Percentiles rank a stretch among this genome's conserved stretches.
Conservation (phyloP, 2,797 vertebrate genomes). For the Sebastes glaucus region DNA sequence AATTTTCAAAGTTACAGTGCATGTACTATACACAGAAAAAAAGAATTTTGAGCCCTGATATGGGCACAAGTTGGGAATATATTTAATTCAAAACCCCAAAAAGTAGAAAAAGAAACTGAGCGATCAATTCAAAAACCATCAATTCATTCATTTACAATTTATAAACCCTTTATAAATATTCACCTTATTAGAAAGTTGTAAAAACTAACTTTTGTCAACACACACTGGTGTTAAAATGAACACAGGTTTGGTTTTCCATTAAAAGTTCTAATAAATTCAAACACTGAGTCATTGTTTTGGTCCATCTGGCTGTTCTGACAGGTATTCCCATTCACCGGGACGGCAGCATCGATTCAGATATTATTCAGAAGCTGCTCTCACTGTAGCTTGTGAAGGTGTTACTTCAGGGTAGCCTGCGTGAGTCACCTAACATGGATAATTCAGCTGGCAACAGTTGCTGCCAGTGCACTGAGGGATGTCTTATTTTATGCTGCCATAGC, state of each 20-base stretch:
- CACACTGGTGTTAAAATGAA: neutral
- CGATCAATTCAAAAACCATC: neutral
- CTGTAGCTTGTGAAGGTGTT: conserved; percentile 23
- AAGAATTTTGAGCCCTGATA: neutral
- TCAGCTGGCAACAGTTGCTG: conserved; percentile 57
- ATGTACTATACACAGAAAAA: neutral
- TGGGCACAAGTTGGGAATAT: neutral
- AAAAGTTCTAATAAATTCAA: neutral
- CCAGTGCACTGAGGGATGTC: conserved; percentile 32
- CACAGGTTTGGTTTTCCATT: neutral
- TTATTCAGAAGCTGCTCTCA: neutral
- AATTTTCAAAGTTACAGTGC: neutral
- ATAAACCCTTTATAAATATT: neutral
- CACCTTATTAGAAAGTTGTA: neutral
- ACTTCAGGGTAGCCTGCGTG: conserved; percentile 31
- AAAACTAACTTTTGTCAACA: neutral
- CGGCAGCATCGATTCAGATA: neutral
- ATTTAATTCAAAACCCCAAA: neutral
- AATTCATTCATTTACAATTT: neutral
- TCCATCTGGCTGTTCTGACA: neutral
- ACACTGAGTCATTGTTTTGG: neutral
- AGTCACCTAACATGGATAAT: conserved; percentile 65
- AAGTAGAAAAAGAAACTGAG: neutral
- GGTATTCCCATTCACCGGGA: neutral
- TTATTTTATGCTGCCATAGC: conserved; percentile 60